Evolutionary conservation across 1,140 invertebrate species (phyloP).

Genomic region (Bombus vancouverensis): DNA sequence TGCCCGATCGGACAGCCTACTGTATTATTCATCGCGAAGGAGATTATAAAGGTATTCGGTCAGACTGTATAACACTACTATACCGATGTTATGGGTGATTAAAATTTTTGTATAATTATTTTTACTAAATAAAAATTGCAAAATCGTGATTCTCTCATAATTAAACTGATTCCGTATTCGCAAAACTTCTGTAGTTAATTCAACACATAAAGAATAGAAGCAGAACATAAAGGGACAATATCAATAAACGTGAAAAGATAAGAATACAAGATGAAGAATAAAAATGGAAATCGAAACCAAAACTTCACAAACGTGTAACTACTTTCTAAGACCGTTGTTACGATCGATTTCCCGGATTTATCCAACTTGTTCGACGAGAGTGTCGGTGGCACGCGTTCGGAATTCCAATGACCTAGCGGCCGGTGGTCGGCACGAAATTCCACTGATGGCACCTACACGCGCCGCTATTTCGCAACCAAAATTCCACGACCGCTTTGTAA

Average conservation of each 20-base stretch:
- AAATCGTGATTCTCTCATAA: not conserved
- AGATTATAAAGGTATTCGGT: not conserved
- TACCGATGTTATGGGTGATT: not conserved
- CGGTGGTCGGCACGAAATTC: too few species aligned
- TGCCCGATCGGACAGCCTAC: too few species aligned
- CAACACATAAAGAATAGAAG: not conserved
- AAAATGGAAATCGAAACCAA: not conserved
- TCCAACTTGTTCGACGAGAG: not conserved
- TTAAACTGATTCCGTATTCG: too few species aligned
- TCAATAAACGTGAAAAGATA: not conserved
- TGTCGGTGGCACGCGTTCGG: not conserved
- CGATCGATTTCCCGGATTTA: not conserved
- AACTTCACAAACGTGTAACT: not conserved
- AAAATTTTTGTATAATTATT: not conserved
- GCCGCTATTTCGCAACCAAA: constrained; percentile 32
- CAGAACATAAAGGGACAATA: not conserved
- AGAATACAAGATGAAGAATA: not conserved
- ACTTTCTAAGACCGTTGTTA: not conserved
- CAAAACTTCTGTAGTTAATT: too few species aligned
- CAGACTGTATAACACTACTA: not conserved
- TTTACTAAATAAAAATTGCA: not conserved
- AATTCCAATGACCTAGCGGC: constrained; percentile 15
- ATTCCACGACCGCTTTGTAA: constrained; percentile 19
- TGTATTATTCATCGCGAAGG: not conserved
- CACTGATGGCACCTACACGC: not conserved